Base-by-base conservation (phyloP, 1,140 invertebrate species). In the Drosophila navojoa region DNA sequence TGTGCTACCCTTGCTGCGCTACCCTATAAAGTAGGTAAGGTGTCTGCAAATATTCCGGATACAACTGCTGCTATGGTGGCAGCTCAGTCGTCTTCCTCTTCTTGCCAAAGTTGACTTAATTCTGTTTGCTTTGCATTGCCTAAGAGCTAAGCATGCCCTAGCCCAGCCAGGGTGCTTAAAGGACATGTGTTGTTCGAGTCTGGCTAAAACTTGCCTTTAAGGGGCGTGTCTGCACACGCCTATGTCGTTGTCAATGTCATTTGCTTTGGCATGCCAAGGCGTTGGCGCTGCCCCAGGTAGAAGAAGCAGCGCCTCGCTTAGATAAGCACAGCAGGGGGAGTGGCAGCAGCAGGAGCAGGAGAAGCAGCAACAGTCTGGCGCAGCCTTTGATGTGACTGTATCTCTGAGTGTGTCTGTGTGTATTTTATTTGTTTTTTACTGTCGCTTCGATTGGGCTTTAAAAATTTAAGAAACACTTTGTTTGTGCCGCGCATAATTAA, bases 401-500 rank as follows among this genome's bases (percentile, higher is more conserved):
- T 32, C 32, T 32, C 0, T 32, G 6, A 3, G 32, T 38, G 35
- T 38, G 35, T 38, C 1, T 13, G 35, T 11, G 35, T 19, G 7
- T 11, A n/a, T 45, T 45, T 32, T 25, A 9, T 3, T 4, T 42
- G 54, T 3, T 15, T n/a, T 22, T 13, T 10, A 10, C 22, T 16
- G 11, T 10, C 13, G 5, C 3, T 13, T 42, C 11, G 54, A 57
- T 25, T 19, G 25, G 5, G 25, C 38, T 57, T 55, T 44, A 55
- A 47, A 29, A 29, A 29, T 55, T 66, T 22, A 32, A 58, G 42
- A 19, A 44, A 9, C n/a, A 1, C 5, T 44, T 27, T 7, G 49
- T 60, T 9, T 19, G 25, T 64, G 60, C 40, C 53, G 10, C 15
- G 19, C 32, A 58, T 67, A 67, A 67, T 67, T 58, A 67, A 57